Percentiles rank a stretch among this genome's conserved stretches.
These are phyloP conservation scores for Encarsia formosa DNA, from an alignment of 2,888 invertebrate genomes.

Conservation along the genomic window DNA sequence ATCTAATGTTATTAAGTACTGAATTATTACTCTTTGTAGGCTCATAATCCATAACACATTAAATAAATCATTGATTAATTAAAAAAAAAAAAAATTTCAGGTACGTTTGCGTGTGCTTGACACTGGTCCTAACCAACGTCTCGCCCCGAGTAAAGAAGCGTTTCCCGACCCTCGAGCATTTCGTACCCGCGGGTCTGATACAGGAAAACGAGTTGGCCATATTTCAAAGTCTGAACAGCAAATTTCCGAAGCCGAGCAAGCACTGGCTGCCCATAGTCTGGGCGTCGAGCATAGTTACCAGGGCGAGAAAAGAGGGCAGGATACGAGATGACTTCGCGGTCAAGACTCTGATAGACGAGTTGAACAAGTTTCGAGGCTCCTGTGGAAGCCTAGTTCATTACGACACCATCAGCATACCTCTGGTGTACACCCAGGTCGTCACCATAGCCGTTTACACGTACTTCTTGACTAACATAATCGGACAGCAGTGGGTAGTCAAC, in stretches of 20 bases:
- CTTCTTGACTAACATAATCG: conserved; percentile 83
- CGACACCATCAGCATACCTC: conserved; percentile 56
- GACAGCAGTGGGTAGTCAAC: conserved; percentile 83
- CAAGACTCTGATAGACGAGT: conserved; percentile 71
- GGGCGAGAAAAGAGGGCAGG: conserved; percentile 84
- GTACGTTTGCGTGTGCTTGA: conserved; percentile 73
- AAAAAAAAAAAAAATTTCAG: conserved; percentile 29
- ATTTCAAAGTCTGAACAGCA: conserved; percentile 71
- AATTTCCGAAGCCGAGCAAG: conserved; percentile 81
- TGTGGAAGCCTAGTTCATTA: conserved; percentile 54
- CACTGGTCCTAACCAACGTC: conserved; percentile 81
- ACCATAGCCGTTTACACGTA: conserved; percentile 90
- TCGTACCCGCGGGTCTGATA: conserved; percentile 79
- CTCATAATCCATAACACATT: background rate
- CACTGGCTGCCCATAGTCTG: conserved; percentile 90
- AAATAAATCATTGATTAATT: background rate
- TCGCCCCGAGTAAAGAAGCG: conserved; percentile 85
- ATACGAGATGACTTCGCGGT: conserved; percentile 90
- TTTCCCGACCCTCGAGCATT: conserved; percentile 78
- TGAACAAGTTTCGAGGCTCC: conserved; percentile 57
- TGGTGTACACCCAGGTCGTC: conserved; percentile 68
- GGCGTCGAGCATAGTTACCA: conserved; percentile 84
- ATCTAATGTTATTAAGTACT: no score
- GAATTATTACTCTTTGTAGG: no score
- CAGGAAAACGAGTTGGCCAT: conserved; percentile 77